Evolutionary conservation across 92 coral and sea anemone genomes (phyloP).

Genomic region (Heliopora coerulea): DNA sequence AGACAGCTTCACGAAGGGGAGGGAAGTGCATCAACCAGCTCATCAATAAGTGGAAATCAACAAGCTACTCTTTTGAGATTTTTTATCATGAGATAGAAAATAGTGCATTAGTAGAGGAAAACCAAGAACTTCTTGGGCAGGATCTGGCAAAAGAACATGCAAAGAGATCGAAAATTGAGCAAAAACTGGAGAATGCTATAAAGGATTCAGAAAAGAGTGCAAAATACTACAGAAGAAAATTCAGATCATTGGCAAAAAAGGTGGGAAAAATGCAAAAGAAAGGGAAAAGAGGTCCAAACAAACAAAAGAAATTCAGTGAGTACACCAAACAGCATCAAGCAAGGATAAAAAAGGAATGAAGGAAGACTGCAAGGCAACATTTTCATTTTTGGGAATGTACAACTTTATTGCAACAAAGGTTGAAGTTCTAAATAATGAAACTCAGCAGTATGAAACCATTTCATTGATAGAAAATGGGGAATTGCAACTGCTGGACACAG

Average conservation of each 20-base stretch:
- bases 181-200: slow-evolving; percentile 13
- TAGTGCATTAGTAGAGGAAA: slow-evolving; percentile 14
- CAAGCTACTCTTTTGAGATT: slow-evolving; percentile 17
- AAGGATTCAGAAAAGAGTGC: not conserved
- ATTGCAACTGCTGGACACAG: not conserved
- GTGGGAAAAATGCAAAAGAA: slow-evolving; percentile 39
- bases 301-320: slow-evolving; percentile 33
- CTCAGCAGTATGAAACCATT: slow-evolving; percentile 36
- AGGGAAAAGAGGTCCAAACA: slow-evolving; percentile 48
- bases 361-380: slow-evolving; percentile 41
- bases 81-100: slow-evolving; percentile 32
- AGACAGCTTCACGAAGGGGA: slow-evolving; percentile 24
- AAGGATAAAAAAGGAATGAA: slow-evolving; percentile 40
- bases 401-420: slow-evolving; percentile 53
- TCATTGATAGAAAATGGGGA: slow-evolving; percentile 38
- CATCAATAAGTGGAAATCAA: not conserved
- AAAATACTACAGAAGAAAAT: slow-evolving; percentile 16
- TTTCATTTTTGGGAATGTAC: slow-evolving; percentile 42
- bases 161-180: slow-evolving; percentile 14
- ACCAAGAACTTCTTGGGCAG: slow-evolving; percentile 8
- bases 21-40: slow-evolving; percentile 23
- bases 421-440: slow-evolving; percentile 41
- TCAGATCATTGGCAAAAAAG: slow-evolving; percentile 14
- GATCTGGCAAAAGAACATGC: slow-evolving; percentile 15
- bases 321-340: slow-evolving; percentile 40